Evolutionary conservation across 64 coral and sea anemone species (phyloP).

Genomic region (Astreopora myriophthalma): DNA sequence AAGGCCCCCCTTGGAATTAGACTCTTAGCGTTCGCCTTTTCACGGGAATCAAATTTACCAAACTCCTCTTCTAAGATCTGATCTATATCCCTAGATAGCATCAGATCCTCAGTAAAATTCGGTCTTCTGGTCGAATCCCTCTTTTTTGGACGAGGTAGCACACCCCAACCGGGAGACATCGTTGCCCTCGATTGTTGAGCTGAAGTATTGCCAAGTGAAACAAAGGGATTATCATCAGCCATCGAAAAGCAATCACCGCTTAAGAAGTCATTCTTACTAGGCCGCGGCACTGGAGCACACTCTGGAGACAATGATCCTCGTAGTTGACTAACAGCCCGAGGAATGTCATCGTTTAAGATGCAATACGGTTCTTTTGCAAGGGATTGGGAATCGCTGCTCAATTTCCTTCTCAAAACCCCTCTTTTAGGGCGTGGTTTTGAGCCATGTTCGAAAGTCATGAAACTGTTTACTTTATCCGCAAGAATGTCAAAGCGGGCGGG

Average conservation of each 20-base stretch:
- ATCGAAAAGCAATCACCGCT: background rate
- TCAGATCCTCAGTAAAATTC: background rate
- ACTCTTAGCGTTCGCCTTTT: background rate
- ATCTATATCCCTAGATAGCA: conserved; percentile 1
- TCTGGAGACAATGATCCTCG: background rate
- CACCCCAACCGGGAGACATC: background rate
- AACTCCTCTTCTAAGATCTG: conserved; percentile 4
- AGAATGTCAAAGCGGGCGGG: background rate
- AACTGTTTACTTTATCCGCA: background rate
- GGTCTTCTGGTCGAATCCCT: background rate
- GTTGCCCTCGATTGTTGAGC: background rate
- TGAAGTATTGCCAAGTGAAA: background rate
- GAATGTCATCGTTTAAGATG: background rate
- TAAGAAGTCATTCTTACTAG: background rate
- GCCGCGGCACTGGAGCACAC: background rate
- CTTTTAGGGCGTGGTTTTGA: background rate
- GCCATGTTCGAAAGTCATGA: background rate
- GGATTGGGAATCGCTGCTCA: background rate
- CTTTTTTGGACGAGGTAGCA: background rate
- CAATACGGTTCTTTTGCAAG: background rate
- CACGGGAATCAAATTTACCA: background rate
- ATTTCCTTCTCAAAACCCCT: background rate
- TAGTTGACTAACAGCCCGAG: background rate
- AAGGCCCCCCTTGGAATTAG: no score
- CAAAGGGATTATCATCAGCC: background rate